These are phyloP conservation scores for Bombylius discolor DNA, from an alignment of 2,888 invertebrate species.

Conservation along the genomic window DNA sequence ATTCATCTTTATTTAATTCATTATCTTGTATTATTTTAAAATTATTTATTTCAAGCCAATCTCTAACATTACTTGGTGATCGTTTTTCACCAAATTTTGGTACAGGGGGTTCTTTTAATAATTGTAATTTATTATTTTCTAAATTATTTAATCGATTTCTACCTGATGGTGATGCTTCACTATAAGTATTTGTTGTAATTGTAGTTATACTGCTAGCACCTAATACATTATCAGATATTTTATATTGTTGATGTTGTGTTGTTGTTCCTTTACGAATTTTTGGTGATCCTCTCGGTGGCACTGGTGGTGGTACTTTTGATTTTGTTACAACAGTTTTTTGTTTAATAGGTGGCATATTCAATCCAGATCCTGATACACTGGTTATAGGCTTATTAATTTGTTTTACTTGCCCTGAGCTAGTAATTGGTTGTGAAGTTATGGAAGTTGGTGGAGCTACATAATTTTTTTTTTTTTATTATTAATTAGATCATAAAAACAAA, in stretches of 20 bases:
- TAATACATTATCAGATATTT: not conserved
- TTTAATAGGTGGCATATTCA: slow-evolving; percentile 33
- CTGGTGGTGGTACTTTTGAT: slow-evolving; percentile 74
- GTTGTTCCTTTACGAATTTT: slow-evolving; percentile 40
- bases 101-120: slow-evolving; percentile 18
- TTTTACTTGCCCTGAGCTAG: slow-evolving; percentile 42
- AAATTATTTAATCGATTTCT: not conserved
- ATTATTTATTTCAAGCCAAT: slow-evolving; percentile 33
- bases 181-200: slow-evolving; percentile 3
- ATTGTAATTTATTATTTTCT: not conserved
- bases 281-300: slow-evolving; percentile 72
- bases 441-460: not conserved
- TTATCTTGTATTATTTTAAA: not conserved
- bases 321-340: slow-evolving; percentile 53
- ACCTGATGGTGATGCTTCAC: slow-evolving; percentile 15
- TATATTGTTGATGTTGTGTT: slow-evolving; percentile 1
- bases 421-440: slow-evolving; percentile 39
- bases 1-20: not conserved
- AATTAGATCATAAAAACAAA: not conserved
- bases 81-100: slow-evolving; percentile 30
- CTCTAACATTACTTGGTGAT: slow-evolving; percentile 34
- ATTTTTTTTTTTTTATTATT: too few relatives aligned
- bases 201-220: not conserved
- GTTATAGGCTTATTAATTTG: slow-evolving; percentile 26
- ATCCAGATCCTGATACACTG: not conserved